Evolutionary conservation across 2,888 invertebrate species (phyloP).

Genomic region (Thecocarcelia acutangulata): DNA sequence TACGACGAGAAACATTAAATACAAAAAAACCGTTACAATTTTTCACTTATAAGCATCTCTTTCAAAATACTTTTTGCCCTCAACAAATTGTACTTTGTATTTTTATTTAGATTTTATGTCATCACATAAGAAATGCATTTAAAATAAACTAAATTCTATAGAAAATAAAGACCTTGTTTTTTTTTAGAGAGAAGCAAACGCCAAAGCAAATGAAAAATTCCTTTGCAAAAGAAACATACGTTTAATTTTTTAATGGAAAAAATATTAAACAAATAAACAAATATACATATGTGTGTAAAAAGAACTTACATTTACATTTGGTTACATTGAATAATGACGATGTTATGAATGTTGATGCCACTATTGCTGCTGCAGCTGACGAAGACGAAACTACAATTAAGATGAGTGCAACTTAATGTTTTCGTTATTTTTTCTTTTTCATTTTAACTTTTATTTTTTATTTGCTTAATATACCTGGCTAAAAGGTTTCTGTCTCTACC

Average conservation of each 20-base stretch:
- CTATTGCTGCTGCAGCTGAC: not conserved
- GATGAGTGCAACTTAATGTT: conserved; percentile 37
- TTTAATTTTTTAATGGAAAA: not conserved
- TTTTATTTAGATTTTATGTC: conserved; percentile 39
- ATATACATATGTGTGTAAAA: conserved; percentile 36
- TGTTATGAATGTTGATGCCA: conserved; percentile 12
- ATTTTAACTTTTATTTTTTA: too few relatives aligned
- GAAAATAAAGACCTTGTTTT: conserved; percentile 52
- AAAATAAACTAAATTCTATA: conserved; percentile 58
- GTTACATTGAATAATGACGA: conserved; percentile 49
- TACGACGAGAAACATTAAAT: too few relatives aligned
- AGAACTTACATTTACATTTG: too few relatives aligned
- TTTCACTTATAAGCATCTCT: conserved; percentile 4
- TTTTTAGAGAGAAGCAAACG: conserved; percentile 12
- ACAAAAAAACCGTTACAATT: not conserved
- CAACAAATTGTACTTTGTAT: conserved; percentile 1
- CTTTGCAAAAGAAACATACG: conserved; percentile 36
- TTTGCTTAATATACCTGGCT: not conserved
- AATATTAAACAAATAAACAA: conserved; percentile 9
- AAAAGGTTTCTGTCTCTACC: too few relatives aligned
- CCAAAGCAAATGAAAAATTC: conserved; percentile 44
- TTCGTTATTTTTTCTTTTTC: conserved; percentile 11
- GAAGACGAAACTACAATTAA: conserved; percentile 38
- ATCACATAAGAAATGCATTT: conserved; percentile 52
- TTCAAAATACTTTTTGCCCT: conserved; percentile 16